Evolutionary conservation across 2,113 vertebrate species (phyloP).

Genomic region (Lathamus discolor): DNA sequence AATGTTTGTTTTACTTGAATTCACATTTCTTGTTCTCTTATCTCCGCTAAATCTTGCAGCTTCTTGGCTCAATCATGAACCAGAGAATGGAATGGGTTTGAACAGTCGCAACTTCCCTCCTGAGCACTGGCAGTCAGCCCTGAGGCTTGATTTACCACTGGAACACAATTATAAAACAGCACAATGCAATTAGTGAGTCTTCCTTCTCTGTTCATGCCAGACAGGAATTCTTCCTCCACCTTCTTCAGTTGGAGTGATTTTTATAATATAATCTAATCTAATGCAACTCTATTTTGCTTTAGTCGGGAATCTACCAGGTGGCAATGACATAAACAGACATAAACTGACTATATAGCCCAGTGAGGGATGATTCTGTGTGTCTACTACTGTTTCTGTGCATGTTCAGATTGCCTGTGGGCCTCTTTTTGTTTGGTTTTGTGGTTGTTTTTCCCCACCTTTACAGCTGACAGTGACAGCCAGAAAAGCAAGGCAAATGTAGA

Average conservation of each 20-base stretch:
- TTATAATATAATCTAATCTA: not conserved
- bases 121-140: constrained; percentile 42
- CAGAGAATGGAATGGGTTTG: constrained; percentile 23
- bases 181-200: constrained; percentile 38
- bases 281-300: not conserved
- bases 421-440: not conserved
- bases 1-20: constrained; percentile 59
- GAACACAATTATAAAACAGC: constrained; percentile 19
- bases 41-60: constrained; percentile 36
- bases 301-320: not conserved
- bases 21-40: constrained; percentile 48
- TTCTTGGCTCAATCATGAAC: constrained; percentile 26
- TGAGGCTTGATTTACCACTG: constrained; percentile 45
- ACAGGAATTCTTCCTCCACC: constrained; percentile 31
- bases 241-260: not conserved
- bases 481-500: not conserved
- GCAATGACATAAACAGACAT: not conserved
- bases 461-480: not conserved
- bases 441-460: not conserved
- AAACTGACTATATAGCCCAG: not conserved
- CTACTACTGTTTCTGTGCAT: not conserved
- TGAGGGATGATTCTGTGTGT: not conserved
- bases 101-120: not conserved
- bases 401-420: not conserved
- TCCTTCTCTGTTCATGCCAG: constrained; percentile 25